Percentiles rank a stretch among this genome's conserved stretches.
These are phyloP conservation scores for Conger conger DNA, from an alignment of 2,113 vertebrate species.

Conservation along the genomic window DNA sequence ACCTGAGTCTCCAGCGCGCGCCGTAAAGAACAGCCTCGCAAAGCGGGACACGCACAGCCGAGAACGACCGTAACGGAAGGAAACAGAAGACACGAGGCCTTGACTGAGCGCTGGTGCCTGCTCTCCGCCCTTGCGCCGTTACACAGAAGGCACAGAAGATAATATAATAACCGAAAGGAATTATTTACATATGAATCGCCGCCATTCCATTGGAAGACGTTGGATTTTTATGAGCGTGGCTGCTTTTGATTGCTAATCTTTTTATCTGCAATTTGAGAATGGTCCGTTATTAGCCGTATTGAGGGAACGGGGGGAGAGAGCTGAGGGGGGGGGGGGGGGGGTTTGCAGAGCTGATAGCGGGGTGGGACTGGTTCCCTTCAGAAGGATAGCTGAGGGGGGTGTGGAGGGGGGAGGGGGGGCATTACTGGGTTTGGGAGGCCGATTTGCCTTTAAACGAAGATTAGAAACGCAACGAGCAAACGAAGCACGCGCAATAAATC, in stretches of 20 bases:
- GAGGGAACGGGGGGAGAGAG: background rate
- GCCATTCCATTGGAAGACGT: background rate
- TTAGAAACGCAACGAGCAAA: background rate
- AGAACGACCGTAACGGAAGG: background rate
- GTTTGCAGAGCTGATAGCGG: background rate
- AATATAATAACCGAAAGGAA: background rate
- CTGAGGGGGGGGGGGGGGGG: constrained; percentile 7
- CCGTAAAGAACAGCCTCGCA: background rate
- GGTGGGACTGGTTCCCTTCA: background rate
- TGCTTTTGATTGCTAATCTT: constrained; percentile 15
- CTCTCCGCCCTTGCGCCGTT: background rate
- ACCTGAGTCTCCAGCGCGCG: background rate
- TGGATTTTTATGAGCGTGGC: background rate
- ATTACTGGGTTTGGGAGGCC: background rate
- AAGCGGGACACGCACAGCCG: background rate
- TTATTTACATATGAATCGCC: background rate
- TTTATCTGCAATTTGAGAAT: constrained; percentile 26
- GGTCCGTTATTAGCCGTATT: constrained; percentile 8
- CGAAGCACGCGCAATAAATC: background rate
- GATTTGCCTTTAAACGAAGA: background rate
- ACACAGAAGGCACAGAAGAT: background rate
- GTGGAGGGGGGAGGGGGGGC: background rate
- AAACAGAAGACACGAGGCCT: background rate
- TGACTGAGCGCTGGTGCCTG: background rate
- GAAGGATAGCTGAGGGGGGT: background rate